These are phyloP conservation scores for Nannoperca australis DNA, from an alignment of 2,797 vertebrate genomes.

Conservation along the genomic window DNA sequence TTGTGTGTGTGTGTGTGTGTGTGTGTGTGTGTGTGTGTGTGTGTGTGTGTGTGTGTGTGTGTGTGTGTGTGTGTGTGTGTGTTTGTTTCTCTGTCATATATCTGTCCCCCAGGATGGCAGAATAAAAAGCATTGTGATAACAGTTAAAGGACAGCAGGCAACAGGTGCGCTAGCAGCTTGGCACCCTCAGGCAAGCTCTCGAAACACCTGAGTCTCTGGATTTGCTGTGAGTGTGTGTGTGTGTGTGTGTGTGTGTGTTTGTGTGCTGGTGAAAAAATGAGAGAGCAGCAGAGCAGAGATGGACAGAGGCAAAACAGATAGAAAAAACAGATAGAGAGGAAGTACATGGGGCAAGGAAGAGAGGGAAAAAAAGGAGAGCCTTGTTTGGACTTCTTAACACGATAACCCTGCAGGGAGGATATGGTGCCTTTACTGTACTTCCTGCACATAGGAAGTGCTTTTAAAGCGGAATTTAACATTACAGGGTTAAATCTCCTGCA, in stretches of 20 bases:
- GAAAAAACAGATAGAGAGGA: conserved; percentile 28
- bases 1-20: too few species aligned
- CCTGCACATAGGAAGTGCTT: conserved; percentile 45
- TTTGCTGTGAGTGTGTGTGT: conserved; percentile 13
- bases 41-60: too few species aligned
- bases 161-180: conserved; percentile 51
- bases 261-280: conserved; percentile 10
- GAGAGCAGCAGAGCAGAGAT: not conserved
- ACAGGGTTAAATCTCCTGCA: conserved; percentile 42
- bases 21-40: too few species aligned
- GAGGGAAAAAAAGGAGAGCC: conserved; percentile 17
- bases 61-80: too few species aligned
- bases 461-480: conserved; percentile 47
- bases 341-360: conserved; percentile 1
- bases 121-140: conserved; percentile 20
- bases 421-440: conserved; percentile 49
- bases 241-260: conserved; percentile 7
- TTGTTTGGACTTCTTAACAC: conserved; percentile 50
- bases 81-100: conserved; percentile 32
- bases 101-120: conserved; percentile 5
- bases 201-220: conserved; percentile 38
- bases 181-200: conserved; percentile 30
- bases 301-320: conserved; percentile 13
- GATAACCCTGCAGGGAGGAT: conserved; percentile 58
- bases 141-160: conserved; percentile 44